Evolutionary conservation across 2,113 vertebrate genomes (phyloP).

Genomic region (Hippocampus mohnikei): DNA sequence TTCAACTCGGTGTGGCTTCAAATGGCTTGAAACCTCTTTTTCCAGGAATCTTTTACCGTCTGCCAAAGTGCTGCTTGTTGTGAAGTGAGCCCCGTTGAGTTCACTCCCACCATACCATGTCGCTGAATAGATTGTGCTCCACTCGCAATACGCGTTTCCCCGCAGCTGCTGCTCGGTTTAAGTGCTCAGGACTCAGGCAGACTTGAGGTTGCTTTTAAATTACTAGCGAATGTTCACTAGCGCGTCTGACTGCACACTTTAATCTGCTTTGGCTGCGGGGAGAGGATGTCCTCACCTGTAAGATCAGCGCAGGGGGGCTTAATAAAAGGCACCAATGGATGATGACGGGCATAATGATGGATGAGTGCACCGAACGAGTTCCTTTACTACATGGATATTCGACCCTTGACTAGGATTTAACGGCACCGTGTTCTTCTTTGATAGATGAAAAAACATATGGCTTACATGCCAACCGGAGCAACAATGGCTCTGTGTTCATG

Average conservation of each 20-base stretch:
- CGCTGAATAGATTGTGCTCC: too few species aligned
- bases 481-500: constrained; percentile 34
- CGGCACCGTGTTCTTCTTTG: background rate
- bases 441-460: background rate
- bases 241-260: constrained; percentile 40
- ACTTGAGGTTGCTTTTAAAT: constrained; percentile 47
- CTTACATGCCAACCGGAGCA: background rate
- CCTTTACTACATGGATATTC: background rate
- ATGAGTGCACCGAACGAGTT: constrained; percentile 14
- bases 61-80: too few species aligned
- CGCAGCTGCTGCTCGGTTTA: too few species aligned
- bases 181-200: constrained; percentile 13
- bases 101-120: too few species aligned
- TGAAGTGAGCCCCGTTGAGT: too few species aligned
- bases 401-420: background rate
- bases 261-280: constrained; percentile 53
- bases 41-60: too few species aligned
- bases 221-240: constrained; percentile 33
- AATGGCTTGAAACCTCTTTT: too few species aligned
- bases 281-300: constrained; percentile 56
- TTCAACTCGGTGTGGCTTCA: too few species aligned
- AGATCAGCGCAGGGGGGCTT: constrained; percentile 42
- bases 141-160: too few species aligned
- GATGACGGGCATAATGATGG: constrained; percentile 27
- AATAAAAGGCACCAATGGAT: constrained; percentile 28